These are phyloP conservation scores for Nomada goodeniana DNA, from an alignment of 2,888 invertebrate species.

Conservation along the genomic window DNA sequence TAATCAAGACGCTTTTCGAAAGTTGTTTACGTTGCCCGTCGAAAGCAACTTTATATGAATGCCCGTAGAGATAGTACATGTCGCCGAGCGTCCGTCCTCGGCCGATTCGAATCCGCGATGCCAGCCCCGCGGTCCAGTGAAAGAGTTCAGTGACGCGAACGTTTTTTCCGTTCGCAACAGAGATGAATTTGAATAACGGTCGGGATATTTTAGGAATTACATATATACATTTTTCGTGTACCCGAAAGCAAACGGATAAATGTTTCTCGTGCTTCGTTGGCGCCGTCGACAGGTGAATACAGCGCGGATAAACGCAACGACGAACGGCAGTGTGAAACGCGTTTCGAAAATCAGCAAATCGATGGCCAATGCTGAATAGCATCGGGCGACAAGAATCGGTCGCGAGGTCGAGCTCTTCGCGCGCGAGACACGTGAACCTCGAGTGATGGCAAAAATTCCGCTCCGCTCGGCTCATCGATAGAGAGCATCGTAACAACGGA, in stretches of 20 bases:
- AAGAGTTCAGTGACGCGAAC: neutral
- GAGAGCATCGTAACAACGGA: conserved; percentile 27
- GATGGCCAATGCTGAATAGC: conserved; percentile 42
- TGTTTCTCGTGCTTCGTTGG: neutral
- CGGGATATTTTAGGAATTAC: no score
- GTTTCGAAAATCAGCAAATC: conserved; percentile 31
- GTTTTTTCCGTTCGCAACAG: neutral
- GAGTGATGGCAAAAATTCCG: conserved; percentile 66
- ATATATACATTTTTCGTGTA: no score
- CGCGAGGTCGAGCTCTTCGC: conserved; percentile 54
- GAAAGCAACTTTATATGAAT: conserved; percentile 56
- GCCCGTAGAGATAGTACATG: conserved; percentile 12
- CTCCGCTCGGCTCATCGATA: conserved; percentile 29
- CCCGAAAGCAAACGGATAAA: neutral
- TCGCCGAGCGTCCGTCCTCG: neutral
- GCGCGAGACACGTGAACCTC: conserved; percentile 61
- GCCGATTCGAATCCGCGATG: neutral
- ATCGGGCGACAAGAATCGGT: conserved; percentile 17
- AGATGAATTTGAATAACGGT: no score
- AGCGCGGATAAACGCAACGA: conserved; percentile 10
- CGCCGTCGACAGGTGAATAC: conserved; percentile 13
- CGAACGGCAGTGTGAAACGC: neutral
- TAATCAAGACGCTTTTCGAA: conserved; percentile 63
- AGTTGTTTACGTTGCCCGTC: conserved; percentile 69
- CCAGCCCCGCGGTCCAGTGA: neutral